Base-by-base conservation (phyloP, 2,888 invertebrate species). In the Dasypolia templi region DNA sequence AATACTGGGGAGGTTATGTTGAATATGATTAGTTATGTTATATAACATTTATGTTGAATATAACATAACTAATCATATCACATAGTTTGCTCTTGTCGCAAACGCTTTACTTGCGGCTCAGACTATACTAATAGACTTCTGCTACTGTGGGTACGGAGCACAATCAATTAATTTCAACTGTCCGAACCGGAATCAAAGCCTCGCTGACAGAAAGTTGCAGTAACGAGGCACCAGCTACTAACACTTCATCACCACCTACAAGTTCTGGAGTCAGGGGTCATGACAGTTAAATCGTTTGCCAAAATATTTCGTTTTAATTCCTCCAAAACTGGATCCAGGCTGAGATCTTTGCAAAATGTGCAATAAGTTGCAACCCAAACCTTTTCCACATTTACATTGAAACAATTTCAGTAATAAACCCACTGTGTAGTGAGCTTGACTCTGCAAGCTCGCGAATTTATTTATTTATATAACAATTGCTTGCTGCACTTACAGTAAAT, bases 141-240 rank as follows among this genome's bases (percentile, higher is more conserved):
- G n/a, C 63, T 26, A 22, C 7, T 12, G 22, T 17, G 14, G n/a
- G 5, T 35, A 32, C 49, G 35, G 42, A 42, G 49, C 56, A 39
- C 56, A 19, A 32, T 49, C 77, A 32, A 64, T 75, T 62, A 63
- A 73, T 63, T 53, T 39, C 32, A 73, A 22, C 65, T 65, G 67
- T 77, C 77, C 26, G 19, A 56, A 42, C 66, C 49, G 56, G 66
- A 55, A 49, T 32, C 32, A 0, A 2, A 35, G n/a, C 69, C 49
- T 29, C 78, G 58, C 78, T 58, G 68, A 35, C 78, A 7, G 3
- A 14, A 2, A n/a, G 42, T 44, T 19, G 22, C 56, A 67, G 56
- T 12, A 22, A 22, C 49, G 32, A 2, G 44, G 77, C 7, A n/a
- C 22, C 46, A n/a, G 35, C 17, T 26, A 17, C 39, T 4, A 26